Base-by-base conservation (phyloP, 2,113 vertebrate genomes). In the Sander lucioperca region DNA sequence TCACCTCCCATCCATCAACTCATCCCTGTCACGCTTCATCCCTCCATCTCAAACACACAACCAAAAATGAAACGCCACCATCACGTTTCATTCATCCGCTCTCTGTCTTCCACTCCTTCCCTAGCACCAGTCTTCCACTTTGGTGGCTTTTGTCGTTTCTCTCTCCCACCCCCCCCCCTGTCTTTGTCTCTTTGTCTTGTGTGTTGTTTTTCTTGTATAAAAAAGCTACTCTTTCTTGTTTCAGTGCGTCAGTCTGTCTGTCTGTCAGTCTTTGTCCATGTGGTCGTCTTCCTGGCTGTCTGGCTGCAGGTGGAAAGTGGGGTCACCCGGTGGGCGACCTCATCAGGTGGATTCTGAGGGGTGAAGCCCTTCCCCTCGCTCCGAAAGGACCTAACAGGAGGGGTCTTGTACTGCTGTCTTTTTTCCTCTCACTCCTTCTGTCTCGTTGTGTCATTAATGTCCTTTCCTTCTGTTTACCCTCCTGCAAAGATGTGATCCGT, bases 171-270 rank as follows among this genome's bases (percentile, higher is more conserved):
- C 65, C 23, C 21, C 18, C 21, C 33, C 5, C 80, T 87, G 84
- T 88, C 69, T 89, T 74, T 86, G 84, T 89, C 80, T 91, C 62
- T 88, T 84, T 92, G 87, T 91, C 79, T 73, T 69, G 21, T 85
- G 63, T 93, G 89, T 89, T 91, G 86, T 91, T 87, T 71, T 94
- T 87, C 91, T 72, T 94, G 86, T 84, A 83, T 91, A 86, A 90
- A 92, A 92, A 94, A 93, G 83, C 90, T 95, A 56, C 94, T 94
- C 88, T 95, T 91, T 95, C 93, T 94, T 94, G 89, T 95, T 96
- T 84, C 95, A 96, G 95, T 94, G 93, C 92, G 33, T 94, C 90
- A 90, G 75, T 95, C 89, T 79, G 92, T 95, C 91, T 92, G 92
- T 93, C 89, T 94, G 92, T 94, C 88, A 93, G 90, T 95, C 91